These are phyloP conservation scores for Pemphredon lugubris DNA, from an alignment of 2,888 invertebrate genomes.

Conservation along the genomic window DNA sequence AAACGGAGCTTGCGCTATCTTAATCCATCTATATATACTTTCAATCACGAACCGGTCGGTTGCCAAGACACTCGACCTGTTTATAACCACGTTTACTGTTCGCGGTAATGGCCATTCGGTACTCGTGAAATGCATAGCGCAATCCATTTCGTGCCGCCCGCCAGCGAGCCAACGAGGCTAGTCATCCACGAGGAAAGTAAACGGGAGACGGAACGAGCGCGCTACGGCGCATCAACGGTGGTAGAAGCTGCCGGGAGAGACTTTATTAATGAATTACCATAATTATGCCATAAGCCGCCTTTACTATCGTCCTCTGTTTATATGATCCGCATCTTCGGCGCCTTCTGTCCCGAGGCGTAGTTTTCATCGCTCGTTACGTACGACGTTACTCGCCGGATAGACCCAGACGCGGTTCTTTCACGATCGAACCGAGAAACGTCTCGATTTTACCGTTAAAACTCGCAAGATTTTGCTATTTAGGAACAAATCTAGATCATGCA, in stretches of 20 bases:
- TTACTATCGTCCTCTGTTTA: too few species aligned
- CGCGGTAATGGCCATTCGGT: not conserved
- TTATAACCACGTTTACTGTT: constrained; percentile 33
- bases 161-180: constrained; percentile 18
- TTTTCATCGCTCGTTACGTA: not conserved
- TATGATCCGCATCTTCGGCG: constrained; percentile 63
- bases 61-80: constrained; percentile 49
- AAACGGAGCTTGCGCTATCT: constrained; percentile 41
- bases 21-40: constrained; percentile 33
- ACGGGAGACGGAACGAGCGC: constrained; percentile 50
- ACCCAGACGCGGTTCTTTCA: not conserved
- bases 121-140: constrained; percentile 8
- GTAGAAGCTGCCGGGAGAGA: constrained; percentile 62
- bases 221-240: constrained; percentile 22
- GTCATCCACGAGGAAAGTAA: constrained; percentile 34
- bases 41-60: constrained; percentile 30
- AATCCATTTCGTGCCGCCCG: constrained; percentile 28
- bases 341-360: constrained; percentile 23
- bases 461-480: too few species aligned
- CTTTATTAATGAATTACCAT: constrained; percentile 77
- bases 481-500: too few species aligned
- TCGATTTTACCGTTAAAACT: too few species aligned
- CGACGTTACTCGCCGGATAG: not conserved
- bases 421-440: too few species aligned
- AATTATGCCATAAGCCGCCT: constrained; percentile 74